Evolutionary conservation across 2,888 invertebrate genomes (phyloP), one percentile per base, ranked within the genome.

Genomic region (Drosophila sordidula): DNA sequence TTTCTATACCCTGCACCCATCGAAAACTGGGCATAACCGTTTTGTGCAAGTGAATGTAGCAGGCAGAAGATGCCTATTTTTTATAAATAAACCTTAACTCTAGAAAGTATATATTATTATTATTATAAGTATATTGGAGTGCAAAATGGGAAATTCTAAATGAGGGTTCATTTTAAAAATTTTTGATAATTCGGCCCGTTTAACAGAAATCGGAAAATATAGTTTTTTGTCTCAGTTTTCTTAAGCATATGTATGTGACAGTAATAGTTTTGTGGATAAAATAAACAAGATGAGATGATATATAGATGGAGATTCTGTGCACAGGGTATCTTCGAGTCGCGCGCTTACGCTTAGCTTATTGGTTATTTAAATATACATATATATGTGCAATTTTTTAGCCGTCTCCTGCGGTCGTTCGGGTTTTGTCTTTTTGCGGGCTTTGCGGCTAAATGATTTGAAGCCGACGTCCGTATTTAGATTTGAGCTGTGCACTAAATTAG

Each of bases 401-500:
- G 57, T 57, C 64, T 75, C 63, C 73, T 65, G 68, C 56, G 77
- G 72, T 64, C 61, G 26, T 38, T n/a, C 46, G 25, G 64, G 42
- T 41, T 59, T 61, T 64, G 49, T 64, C 39, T 62, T 54, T 52
- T 47, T 52, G 59, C 14, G 58, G 58, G 79, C 64, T 79, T 74
- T 80, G 78, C 55, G 80, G 81, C 54, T 78, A 77, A 84, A 82
- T 87, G 87, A 87, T 82, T 82, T 78, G 78, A 80, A 75, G 75
- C 81, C 78, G 49, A 67, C 47, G 26, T 26, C 59, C 56, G 51
- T 68, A 56, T 64, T 70, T 86, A 52, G 69, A 71, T 65, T 79
- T 83, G 81, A 78, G 79, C 85, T 72, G 52, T 82, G 68, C 85
- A 83, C 83, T 85, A 87, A 83, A 83, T 87, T 83, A 87, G 83